These are phyloP conservation scores for Anomalospiza imberbis DNA, from an alignment of 2,797 vertebrate genomes.

Conservation along the genomic window DNA sequence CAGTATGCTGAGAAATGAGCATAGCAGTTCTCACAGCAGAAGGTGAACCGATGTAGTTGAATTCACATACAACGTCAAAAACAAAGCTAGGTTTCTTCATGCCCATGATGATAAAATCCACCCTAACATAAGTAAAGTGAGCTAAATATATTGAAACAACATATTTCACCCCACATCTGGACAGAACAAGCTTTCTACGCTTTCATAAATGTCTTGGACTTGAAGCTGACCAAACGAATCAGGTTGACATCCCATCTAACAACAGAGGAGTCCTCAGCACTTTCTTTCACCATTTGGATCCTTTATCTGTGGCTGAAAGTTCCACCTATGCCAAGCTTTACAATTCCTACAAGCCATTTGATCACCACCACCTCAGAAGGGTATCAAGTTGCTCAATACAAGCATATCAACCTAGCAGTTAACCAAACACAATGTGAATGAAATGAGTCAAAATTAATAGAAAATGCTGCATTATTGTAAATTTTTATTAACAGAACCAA, in stretches of 20 bases:
- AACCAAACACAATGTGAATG: neutral
- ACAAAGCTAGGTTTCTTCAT: neutral
- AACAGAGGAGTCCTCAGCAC: neutral
- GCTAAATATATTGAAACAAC: neutral
- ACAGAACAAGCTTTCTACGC: neutral
- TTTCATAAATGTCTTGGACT: neutral
- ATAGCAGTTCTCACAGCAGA: fast-evolving
- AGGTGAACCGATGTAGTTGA: neutral
- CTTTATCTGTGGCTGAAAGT: neutral
- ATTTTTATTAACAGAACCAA: neutral
- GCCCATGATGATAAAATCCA: neutral
- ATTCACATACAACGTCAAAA: neutral
- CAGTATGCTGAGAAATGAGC: neutral
- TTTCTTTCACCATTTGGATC: neutral
- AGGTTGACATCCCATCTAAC: neutral
- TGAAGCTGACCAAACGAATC: neutral
- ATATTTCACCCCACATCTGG: neutral
- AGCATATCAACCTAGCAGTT: neutral
- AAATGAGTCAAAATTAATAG: neutral
- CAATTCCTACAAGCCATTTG: neutral
- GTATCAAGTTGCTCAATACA: neutral
- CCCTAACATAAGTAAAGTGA: neutral
- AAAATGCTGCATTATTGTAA: neutral
- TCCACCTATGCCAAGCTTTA: neutral
- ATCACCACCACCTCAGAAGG: neutral